phyloP scores from a whole-genome alignment of 2,113 vertebrate genomes.

The Gila orcuttii region DNA sequence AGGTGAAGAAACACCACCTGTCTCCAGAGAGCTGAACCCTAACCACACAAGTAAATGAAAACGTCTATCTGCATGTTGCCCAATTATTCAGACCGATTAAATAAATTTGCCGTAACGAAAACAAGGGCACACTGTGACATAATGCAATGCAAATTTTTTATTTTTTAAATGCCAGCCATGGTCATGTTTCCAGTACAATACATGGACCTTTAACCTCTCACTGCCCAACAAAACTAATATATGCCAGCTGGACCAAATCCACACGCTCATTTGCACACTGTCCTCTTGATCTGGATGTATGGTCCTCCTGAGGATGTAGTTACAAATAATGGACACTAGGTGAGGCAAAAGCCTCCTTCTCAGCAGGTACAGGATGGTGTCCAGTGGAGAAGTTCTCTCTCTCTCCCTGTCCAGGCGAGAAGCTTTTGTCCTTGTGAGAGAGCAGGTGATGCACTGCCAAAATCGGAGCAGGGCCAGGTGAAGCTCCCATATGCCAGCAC shows the following conservation, averaged over 20 bases:
- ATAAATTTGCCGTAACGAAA: slow-evolving; percentile 74
- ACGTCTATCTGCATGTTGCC: slow-evolving; percentile 66
- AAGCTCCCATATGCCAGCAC: slow-evolving; percentile 15
- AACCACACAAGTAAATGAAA: slow-evolving; percentile 62
- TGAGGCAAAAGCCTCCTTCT: slow-evolving; percentile 62
- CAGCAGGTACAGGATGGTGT: background rate
- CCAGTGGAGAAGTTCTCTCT: slow-evolving; percentile 7
- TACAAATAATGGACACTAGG: slow-evolving; percentile 67
- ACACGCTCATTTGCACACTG: slow-evolving; percentile 59
- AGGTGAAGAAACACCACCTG: slow-evolving; percentile 15
- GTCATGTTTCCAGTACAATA: slow-evolving; percentile 30
- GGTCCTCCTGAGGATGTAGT: slow-evolving; percentile 28
- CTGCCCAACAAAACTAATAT: slow-evolving; percentile 38
- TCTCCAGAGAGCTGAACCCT: slow-evolving; percentile 61
- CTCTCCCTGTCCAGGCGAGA: slow-evolving; percentile 9
- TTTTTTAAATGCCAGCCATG: background rate
- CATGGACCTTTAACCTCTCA: slow-evolving; percentile 20
- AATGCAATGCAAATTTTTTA: background rate
- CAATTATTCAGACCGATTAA: slow-evolving; percentile 75
- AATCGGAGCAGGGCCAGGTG: slow-evolving; percentile 34
- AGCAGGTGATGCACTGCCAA: slow-evolving; percentile 46
- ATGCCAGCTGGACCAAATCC: slow-evolving; percentile 29
- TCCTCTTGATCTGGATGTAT: slow-evolving; percentile 13
- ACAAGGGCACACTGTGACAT: slow-evolving; percentile 68
- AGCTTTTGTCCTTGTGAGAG: slow-evolving; percentile 53